Conservation (phyloP, 2,113 vertebrate species). For the Uria aalge region DNA sequence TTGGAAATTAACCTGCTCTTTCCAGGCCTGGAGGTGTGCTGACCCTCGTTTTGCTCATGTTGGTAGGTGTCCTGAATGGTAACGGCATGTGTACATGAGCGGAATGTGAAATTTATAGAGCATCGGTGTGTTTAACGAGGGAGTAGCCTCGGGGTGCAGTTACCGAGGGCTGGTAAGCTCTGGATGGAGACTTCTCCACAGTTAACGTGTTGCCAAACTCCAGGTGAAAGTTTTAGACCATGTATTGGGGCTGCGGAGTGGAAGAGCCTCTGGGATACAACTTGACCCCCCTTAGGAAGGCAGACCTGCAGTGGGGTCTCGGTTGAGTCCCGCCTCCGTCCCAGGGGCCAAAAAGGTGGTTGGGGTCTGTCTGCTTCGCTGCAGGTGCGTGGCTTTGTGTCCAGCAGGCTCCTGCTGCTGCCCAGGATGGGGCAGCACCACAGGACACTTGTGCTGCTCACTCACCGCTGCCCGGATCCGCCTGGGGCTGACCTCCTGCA, state of each 20-base stretch:
- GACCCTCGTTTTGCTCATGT: background rate
- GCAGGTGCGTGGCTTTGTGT: background rate
- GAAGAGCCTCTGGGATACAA: background rate
- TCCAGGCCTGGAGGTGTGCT: constrained; percentile 40
- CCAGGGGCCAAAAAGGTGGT: background rate
- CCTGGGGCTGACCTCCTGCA: background rate
- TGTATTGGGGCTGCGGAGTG: background rate
- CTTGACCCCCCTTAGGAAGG: background rate
- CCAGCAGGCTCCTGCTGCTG: background rate
- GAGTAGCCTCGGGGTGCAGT: constrained; percentile 41
- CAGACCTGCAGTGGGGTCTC: background rate
- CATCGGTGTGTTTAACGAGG: constrained; percentile 45
- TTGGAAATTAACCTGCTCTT: constrained; percentile 56
- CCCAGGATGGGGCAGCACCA: background rate
- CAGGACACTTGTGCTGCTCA: background rate
- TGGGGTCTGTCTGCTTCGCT: background rate
- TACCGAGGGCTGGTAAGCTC: constrained; percentile 1
- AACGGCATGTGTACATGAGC: background rate
- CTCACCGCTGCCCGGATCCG: background rate
- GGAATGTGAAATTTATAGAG: constrained; percentile 65
- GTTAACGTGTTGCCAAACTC: background rate
- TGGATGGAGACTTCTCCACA: background rate
- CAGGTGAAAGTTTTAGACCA: background rate
- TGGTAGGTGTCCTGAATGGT: background rate
- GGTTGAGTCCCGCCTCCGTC: background rate